A percentile compares a stretch with the other conserved stretches of the same genome.
Conservation (phyloP, 2,888 invertebrate genomes). For the Drosophila meridionalis region DNA sequence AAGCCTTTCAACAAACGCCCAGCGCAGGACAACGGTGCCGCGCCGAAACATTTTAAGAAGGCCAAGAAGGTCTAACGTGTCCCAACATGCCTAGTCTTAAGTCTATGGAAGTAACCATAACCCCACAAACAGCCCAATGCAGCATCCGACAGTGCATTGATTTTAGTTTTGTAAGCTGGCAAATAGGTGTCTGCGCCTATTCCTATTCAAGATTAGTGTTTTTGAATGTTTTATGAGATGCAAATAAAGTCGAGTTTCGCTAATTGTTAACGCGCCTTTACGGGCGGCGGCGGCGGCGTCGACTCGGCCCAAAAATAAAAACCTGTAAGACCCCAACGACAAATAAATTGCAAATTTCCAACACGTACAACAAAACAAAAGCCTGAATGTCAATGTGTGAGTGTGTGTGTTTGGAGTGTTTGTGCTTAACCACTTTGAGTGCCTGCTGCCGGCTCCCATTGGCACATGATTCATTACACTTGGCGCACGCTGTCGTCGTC, state of each 20-base stretch:
- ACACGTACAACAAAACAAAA: slow-evolving; percentile 51
- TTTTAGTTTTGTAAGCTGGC: slow-evolving; percentile 42
- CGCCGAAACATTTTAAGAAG: slow-evolving; percentile 39
- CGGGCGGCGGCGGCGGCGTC: neutral
- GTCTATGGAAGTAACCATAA: slow-evolving; percentile 24
- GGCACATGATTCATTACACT: slow-evolving; percentile 69
- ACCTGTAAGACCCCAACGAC: slow-evolving; percentile 42
- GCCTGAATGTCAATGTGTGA: slow-evolving; percentile 20
- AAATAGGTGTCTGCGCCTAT: neutral
- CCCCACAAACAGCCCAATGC: slow-evolving; percentile 18
- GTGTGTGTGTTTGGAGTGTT: slow-evolving; percentile 30
- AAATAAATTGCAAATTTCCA: slow-evolving; percentile 69
- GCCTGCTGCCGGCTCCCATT: slow-evolving; percentile 37
- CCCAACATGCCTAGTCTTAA: slow-evolving; percentile 32
- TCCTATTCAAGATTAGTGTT: slow-evolving; percentile 33
- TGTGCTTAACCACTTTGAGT: slow-evolving; percentile 42
- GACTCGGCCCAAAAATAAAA: slow-evolving; percentile 30
- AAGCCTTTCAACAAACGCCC: slow-evolving; percentile 61
- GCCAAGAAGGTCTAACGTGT: slow-evolving; percentile 31
- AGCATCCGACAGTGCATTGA: slow-evolving; percentile 32
- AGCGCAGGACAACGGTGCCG: slow-evolving; percentile 27
- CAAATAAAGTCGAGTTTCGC: slow-evolving; percentile 37
- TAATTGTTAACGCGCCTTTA: slow-evolving; percentile 32
- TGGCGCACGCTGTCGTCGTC: slow-evolving; percentile 55
- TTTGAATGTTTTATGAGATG: slow-evolving; percentile 43